Evolutionary conservation across 2,888 invertebrate species (phyloP).

Genomic region (Napeogenes inachia): DNA sequence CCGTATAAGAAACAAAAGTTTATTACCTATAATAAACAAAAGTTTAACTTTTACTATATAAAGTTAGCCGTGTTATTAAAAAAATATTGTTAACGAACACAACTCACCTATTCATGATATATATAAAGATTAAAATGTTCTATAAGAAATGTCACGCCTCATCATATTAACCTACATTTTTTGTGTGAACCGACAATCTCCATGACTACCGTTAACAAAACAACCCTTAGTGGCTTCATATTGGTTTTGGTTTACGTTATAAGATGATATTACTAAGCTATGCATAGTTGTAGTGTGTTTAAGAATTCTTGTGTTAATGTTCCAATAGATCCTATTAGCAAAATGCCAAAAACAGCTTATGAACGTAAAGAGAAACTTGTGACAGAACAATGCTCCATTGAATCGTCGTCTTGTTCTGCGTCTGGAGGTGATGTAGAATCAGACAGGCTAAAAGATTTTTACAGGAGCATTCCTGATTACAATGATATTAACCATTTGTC

Average conservation of each 20-base stretch:
- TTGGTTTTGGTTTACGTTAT: conserved; percentile 10
- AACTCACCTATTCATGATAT: too few relatives aligned
- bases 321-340: conserved; percentile 83
- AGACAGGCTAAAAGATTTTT: conserved; percentile 82
- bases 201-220: conserved; percentile 27
- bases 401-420: conserved; percentile 54
- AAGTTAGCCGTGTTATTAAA: too few relatives aligned
- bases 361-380: conserved; percentile 75
- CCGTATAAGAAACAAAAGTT: too few relatives aligned
- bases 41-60: too few relatives aligned
- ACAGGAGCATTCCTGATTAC: conserved; percentile 88
- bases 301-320: conserved; percentile 84
- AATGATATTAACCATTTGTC: conserved; percentile 86
- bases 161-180: background rate
- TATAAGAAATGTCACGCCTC: too few relatives aligned
- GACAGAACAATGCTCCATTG: conserved; percentile 57
- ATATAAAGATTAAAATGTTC: too few relatives aligned
- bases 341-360: conserved; percentile 83
- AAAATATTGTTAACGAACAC: too few relatives aligned
- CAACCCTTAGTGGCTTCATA: conserved; percentile 4
- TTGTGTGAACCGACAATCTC: conserved; percentile 4
- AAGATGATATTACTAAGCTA: conserved; percentile 36
- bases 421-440: conserved; percentile 65
- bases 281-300: conserved; percentile 81
- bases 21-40: too few relatives aligned